These are phyloP conservation scores for Tarsius wallacei DNA, from an alignment of 2,797 vertebrate genomes.

Conservation along the genomic window DNA sequence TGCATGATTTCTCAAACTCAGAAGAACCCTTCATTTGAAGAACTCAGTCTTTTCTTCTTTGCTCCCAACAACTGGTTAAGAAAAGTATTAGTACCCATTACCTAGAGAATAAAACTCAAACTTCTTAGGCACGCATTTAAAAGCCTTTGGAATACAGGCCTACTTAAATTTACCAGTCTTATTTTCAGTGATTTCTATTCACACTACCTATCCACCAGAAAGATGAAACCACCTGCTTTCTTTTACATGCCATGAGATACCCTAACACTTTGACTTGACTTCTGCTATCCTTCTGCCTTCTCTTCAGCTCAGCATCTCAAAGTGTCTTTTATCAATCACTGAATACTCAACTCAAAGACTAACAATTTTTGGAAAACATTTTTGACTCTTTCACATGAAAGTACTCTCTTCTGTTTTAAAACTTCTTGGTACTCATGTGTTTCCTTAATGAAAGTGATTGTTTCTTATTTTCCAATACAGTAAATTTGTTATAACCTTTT, in stretches of 20 bases:
- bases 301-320: not conserved
- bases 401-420: not conserved
- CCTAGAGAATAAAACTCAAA: not conserved
- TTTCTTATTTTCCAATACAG: not conserved
- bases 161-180: not conserved
- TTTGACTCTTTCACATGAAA: not conserved
- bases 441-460: not conserved
- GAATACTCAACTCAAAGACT: not conserved
- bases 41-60: not conserved
- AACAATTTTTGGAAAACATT: not conserved
- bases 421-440: not conserved
- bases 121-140: not conserved
- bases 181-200: not conserved
- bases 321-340: not conserved
- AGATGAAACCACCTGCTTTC: not conserved
- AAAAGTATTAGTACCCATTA: not conserved
- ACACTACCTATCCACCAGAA: not conserved
- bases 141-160: not conserved
- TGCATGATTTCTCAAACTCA: constrained; percentile 12
- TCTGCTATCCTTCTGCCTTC: not conserved
- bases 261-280: not conserved
- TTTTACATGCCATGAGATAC: not conserved
- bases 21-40: not conserved
- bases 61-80: not conserved
- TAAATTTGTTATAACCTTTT: not conserved